A percentile compares a stretch with the other conserved stretches of the same genome.
These are phyloP conservation scores for Drosophila paracracens DNA, from an alignment of 2,888 invertebrate species.

Conservation along the genomic window DNA sequence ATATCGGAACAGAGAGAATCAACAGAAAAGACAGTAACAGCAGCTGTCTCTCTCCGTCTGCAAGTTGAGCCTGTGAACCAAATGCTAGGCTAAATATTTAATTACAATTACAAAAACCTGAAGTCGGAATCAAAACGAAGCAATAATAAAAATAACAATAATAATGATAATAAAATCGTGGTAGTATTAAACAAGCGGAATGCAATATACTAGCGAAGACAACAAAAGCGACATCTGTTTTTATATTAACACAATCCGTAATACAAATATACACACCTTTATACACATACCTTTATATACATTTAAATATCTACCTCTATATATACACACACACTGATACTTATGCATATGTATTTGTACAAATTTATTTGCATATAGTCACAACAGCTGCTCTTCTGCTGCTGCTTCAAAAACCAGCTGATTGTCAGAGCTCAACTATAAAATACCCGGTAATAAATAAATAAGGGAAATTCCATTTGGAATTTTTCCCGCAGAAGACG, in stretches of 20 bases:
- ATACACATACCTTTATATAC: not conserved
- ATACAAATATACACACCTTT: not conserved
- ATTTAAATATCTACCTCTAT: not conserved
- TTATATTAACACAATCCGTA: not conserved
- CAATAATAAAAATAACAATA: constrained; percentile 27
- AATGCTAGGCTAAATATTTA: constrained; percentile 6
- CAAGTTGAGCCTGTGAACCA: not conserved
- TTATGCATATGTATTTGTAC: not conserved
- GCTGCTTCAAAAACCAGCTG: not conserved
- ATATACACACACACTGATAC: not conserved
- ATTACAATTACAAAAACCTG: constrained; percentile 14
- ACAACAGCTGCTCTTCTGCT: not conserved
- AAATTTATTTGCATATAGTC: constrained; percentile 10
- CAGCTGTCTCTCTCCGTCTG: constrained; percentile 19
- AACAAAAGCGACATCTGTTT: constrained; percentile 27
- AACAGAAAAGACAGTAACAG: constrained; percentile 4
- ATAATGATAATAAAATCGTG: constrained; percentile 11
- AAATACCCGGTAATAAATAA: constrained; percentile 5
- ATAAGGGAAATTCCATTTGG: not conserved
- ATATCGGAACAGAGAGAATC: constrained; percentile 20
- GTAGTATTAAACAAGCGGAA: constrained; percentile 17
- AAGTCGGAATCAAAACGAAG: constrained; percentile 3
- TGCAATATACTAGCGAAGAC: constrained; percentile 15
- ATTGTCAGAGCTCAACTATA: not conserved
- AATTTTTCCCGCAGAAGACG: not conserved